Evolutionary conservation across 2,113 vertebrate genomes (phyloP).

Genomic region (Ornithorhynchus anatinus): DNA sequence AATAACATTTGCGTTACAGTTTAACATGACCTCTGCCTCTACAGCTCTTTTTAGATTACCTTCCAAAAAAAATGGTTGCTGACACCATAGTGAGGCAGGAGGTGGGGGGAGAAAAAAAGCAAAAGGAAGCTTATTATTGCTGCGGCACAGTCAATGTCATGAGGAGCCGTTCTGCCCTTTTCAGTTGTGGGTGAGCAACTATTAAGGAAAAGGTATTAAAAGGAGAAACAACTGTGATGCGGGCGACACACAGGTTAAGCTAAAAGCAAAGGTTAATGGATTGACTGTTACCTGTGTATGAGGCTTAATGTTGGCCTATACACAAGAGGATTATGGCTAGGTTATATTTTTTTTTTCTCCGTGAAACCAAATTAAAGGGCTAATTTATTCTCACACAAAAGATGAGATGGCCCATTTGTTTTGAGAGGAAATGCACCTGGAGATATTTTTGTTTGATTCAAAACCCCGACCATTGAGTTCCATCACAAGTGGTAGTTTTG

Average conservation of each 20-base stretch:
- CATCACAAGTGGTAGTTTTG: not conserved
- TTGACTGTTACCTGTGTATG: constrained; percentile 93
- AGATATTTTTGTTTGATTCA: constrained; percentile 22
- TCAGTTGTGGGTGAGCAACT: constrained; percentile 83
- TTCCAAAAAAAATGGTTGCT: constrained; percentile 81
- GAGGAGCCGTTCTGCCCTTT: constrained; percentile 86
- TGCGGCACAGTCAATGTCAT: constrained; percentile 87
- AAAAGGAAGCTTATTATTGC: constrained; percentile 85
- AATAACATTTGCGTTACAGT: constrained; percentile 97
- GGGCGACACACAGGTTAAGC: constrained; percentile 78
- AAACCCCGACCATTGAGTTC: not conserved
- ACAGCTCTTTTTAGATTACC: constrained; percentile 91
- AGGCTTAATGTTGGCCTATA: constrained; percentile 79
- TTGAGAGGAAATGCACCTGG: constrained; percentile 67
- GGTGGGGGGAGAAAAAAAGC: constrained; percentile 47
- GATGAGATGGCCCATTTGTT: constrained; percentile 59
- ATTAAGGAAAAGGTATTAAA: constrained; percentile 89
- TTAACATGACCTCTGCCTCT: constrained; percentile 94
- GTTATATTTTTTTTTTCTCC: constrained; percentile 66
- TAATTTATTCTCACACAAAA: constrained; percentile 66
- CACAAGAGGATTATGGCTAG: constrained; percentile 76
- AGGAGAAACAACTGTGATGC: constrained; percentile 73
- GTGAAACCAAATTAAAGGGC: constrained; percentile 77
- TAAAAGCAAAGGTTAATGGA: constrained; percentile 98
- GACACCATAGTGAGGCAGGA: constrained; percentile 75